Conservation (phyloP, 92 coral and sea anemone species). For the Montipora capitata region DNA sequence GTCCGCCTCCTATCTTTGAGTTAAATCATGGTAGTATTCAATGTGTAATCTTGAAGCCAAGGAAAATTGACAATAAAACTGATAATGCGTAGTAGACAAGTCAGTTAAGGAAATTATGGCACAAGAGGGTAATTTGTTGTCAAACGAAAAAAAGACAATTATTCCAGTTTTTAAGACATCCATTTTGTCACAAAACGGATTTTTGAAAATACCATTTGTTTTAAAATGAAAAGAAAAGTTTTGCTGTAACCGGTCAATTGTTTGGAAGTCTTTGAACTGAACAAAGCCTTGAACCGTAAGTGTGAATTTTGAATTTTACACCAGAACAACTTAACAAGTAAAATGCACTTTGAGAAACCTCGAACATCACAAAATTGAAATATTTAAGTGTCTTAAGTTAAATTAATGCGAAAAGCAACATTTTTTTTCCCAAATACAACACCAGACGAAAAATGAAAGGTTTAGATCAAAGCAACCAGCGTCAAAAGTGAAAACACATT, state of each 20-base stretch:
- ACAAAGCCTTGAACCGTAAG: not conserved
- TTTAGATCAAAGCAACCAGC: not conserved
- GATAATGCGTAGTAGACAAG: not conserved
- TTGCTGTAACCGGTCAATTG: not conserved
- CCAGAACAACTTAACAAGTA: not conserved
- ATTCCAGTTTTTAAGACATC: no score
- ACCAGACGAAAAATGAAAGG: slow-evolving; percentile 12
- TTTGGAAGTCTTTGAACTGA: not conserved
- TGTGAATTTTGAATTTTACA: not conserved
- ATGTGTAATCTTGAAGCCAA: not conserved
- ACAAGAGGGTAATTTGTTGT: no score
- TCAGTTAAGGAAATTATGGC: not conserved
- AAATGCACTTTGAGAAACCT: not conserved
- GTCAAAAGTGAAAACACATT: not conserved
- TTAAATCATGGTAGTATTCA: not conserved
- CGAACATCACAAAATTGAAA: no score
- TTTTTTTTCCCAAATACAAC: not conserved
- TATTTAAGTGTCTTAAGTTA: no score
- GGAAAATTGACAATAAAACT: not conserved
- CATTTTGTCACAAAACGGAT: not conserved
- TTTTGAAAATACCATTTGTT: not conserved
- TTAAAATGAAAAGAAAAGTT: not conserved
- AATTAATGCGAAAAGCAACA: slow-evolving; percentile 6
- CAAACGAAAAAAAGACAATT: no score
- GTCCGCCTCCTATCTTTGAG: no score